Evolutionary conservation across 2,797 vertebrate species (phyloP).

Genomic region (Pangasius krempfi): DNA sequence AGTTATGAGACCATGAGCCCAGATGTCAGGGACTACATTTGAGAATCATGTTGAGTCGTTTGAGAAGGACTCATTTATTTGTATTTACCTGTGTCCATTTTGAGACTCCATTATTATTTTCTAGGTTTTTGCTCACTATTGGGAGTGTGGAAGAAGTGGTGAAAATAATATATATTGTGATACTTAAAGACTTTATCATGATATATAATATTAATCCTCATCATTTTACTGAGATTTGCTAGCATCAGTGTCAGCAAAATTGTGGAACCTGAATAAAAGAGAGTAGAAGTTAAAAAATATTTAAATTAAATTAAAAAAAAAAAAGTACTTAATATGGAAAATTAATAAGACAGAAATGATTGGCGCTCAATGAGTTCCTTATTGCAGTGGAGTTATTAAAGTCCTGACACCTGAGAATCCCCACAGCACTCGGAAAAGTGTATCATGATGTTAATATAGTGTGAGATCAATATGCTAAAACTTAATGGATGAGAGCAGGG

Average conservation of each 20-base stretch:
- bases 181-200: neutral
- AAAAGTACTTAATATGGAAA: neutral
- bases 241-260: neutral
- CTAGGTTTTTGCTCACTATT: neutral
- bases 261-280: neutral
- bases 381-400: neutral
- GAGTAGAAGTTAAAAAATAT: neutral
- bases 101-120: neutral
- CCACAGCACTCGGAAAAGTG: neutral
- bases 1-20: constrained; percentile 29
- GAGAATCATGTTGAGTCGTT: neutral
- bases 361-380: neutral
- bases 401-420: neutral
- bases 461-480: neutral
- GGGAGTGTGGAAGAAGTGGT: neutral
- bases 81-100: neutral
- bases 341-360: neutral
- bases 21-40: constrained; percentile 17
- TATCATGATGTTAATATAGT: neutral
- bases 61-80: neutral
- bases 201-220: neutral
- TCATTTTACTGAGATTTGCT: neutral
- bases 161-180: neutral
- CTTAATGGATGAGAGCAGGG: neutral
- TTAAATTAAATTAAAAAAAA: neutral